phyloP scores from a whole-genome alignment of 2,888 invertebrate genomes.

The Caenorhabditis japonica region DNA sequence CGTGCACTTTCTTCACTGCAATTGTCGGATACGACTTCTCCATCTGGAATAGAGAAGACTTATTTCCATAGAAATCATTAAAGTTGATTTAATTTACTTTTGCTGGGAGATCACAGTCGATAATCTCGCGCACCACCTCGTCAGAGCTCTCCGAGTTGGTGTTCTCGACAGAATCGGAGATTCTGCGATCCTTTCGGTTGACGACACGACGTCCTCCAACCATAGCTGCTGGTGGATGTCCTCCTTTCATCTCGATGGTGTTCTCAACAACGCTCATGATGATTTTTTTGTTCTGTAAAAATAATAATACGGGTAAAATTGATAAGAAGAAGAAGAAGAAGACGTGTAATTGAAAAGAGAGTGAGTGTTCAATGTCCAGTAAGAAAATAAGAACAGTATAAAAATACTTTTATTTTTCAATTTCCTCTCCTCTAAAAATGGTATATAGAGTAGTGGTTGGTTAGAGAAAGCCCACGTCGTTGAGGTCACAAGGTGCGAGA shows the following conservation, averaged over 20 bases:
- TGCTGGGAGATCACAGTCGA: conserved; percentile 59
- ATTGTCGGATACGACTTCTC: conserved; percentile 61
- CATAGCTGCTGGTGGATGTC: conserved; percentile 59
- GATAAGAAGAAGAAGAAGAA: conserved; percentile 1
- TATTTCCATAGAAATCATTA: background rate
- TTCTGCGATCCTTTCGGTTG: conserved; percentile 53
- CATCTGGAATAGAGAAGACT: conserved; percentile 46
- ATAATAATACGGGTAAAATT: background rate
- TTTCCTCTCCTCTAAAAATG: no score
- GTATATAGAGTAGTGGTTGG: no score
- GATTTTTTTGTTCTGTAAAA: background rate
- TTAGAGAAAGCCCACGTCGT: no score
- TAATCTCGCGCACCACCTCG: conserved; percentile 57
- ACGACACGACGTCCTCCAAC: conserved; percentile 63
- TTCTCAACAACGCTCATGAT: conserved; percentile 24
- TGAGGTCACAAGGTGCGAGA: conserved; percentile 10
- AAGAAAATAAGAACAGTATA: no score
- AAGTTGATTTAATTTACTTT: conserved; percentile 37
- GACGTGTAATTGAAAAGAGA: background rate
- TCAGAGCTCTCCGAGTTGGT: conserved; percentile 59
- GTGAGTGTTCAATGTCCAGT: no score
- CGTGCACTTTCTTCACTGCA: conserved; percentile 59
- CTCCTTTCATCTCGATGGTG: conserved; percentile 56
- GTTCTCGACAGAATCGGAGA: conserved; percentile 55
- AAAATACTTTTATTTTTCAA: no score